Evolutionary conservation across 1,140 invertebrate genomes (phyloP), one percentile per base, ranked within the genome.

Genomic region (Bilobella aurantiaca): DNA sequence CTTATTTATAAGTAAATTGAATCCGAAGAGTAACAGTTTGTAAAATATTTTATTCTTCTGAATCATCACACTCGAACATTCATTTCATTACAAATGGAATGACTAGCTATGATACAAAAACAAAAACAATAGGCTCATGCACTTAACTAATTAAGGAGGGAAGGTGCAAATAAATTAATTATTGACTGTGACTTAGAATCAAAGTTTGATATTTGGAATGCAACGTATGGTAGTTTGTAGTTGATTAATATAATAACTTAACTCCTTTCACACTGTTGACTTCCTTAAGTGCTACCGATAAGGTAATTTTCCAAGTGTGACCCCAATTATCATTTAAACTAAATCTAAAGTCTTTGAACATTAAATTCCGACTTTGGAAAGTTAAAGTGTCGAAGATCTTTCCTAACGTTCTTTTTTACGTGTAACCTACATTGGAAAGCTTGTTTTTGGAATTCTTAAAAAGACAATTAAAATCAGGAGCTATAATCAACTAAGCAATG

Each of bases 111-210:
- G 5, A 23, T 53, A 53, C 23, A 53, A 53, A 42, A 16, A 53
- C 49, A 53, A 53, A 53, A 53, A 5, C 5, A 53, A 53, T 53
- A n/a, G n/a, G n/a, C n/a, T n/a, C n/a, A n/a, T n/a, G n/a, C n/a
- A n/a, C 3, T 53, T 53, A 53, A 53, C 25, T 53, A 18, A 5
- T 53, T 18, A 12, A 53, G 34, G 34, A 42, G 34, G 34, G n/a
- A n/a, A 42, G 49, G 49, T 53, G 49, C 49, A 53, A 53, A 53
- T 53, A 53, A 53, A 53, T 53, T 53, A 53, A 53, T 53, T 53
- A 5, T 16, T 53, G 49, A 53, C 49, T 53, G 49, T 53, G 49
- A 53, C 49, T 53, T 53, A 53, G 49, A 53, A 53, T 53, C 49
- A 53, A 23, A 53, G 21, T 8, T 53, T 8, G 5, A 53, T 16